A percentile compares a stretch with the other conserved stretches of the same genome.
These are phyloP conservation scores for Drosophila simulans DNA, from an alignment of 1,140 invertebrate genomes.

Conservation along the genomic window DNA sequence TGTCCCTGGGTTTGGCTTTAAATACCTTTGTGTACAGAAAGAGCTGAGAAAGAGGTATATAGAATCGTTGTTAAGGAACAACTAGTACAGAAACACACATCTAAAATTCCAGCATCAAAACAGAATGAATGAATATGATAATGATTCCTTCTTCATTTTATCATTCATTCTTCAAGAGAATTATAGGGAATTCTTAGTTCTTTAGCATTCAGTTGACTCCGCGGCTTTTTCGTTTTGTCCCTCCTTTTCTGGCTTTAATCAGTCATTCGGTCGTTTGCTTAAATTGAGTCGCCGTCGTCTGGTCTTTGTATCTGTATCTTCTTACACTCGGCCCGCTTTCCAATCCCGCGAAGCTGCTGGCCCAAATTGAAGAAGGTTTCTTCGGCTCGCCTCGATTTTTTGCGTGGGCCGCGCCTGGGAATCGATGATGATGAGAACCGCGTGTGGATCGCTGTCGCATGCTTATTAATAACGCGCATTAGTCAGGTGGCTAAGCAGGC, in stretches of 20 bases:
- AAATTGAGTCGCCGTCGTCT: conserved; percentile 72
- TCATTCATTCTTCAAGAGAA: no score
- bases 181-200: conserved; percentile 1
- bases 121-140: no score
- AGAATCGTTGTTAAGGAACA: no score
- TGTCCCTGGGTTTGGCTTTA: conserved; percentile 46
- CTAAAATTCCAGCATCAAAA: no score
- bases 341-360: conserved; percentile 9
- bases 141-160: no score
- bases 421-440: conserved; percentile 45
- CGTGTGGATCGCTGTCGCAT: conserved; percentile 53
- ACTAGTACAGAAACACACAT: no score
- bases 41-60: no score
- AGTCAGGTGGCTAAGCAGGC: conserved; percentile 67
- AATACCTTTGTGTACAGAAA: conserved; percentile 32
- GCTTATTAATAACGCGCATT: conserved; percentile 76
- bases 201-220: background rate
- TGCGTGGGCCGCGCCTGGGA: conserved; percentile 52
- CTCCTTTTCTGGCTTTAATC: conserved; percentile 61
- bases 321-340: conserved; percentile 8
- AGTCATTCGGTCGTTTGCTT: conserved; percentile 76
- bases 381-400: conserved; percentile 21
- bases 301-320: conserved; percentile 32
- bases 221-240: conserved; percentile 14
- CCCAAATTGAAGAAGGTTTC: conserved; percentile 37